Evolutionary conservation across 35 echinoderm and acorn worm genomes (phyloP).

Genomic region (Holothuria glaberrima): DNA sequence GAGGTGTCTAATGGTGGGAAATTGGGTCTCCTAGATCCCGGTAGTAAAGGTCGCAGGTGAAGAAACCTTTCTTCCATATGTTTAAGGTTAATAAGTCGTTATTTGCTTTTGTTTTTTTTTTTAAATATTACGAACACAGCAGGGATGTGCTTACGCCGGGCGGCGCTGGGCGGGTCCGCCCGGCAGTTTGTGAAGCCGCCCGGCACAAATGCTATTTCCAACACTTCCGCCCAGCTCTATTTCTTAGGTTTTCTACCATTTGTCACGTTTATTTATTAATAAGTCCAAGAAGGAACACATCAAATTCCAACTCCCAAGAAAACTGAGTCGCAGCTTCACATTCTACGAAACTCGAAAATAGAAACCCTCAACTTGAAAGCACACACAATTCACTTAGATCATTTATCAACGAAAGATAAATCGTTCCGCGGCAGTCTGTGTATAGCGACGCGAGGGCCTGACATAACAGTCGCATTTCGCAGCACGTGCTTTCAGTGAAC

Average conservation of each 20-base stretch:
- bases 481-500: no score
- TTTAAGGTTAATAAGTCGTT: no score
- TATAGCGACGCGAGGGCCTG: background rate
- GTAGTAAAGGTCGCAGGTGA: no score
- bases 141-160: conserved; percentile 16
- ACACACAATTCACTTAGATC: conserved; percentile 1
- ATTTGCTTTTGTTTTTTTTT: no score
- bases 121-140: no score
- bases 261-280: conserved; percentile 3
- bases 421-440: background rate
- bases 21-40: no score
- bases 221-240: conserved; percentile 10
- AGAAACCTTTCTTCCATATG: no score
- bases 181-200: conserved; percentile 8
- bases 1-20: no score
- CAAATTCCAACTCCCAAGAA: conserved; percentile 5
- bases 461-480: background rate
- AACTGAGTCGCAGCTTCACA: background rate
- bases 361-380: conserved; percentile 12
- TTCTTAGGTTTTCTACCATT: conserved; percentile 5
- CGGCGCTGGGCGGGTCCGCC: conserved; percentile 2
- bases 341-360: conserved; percentile 11
- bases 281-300: conserved; percentile 5
- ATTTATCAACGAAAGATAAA: background rate
- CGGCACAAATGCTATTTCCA: conserved; percentile 20